phyloP scores from a whole-genome alignment of 2,888 invertebrate genomes.

The Drosophila quinaria region DNA sequence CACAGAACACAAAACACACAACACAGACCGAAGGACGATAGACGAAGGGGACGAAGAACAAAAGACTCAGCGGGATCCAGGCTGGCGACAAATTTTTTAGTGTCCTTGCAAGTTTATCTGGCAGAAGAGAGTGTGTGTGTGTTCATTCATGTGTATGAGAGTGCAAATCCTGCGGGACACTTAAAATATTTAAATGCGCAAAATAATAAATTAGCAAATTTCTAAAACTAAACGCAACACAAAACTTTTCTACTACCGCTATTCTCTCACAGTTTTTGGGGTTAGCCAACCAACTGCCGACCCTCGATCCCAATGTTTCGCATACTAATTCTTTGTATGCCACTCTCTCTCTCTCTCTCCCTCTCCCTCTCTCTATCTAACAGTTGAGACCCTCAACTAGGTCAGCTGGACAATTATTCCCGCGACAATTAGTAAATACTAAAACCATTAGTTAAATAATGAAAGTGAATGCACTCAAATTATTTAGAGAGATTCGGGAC shows the following conservation, averaged over 20 bases:
- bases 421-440: constrained; percentile 59
- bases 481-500: not conserved
- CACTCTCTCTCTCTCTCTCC: not conserved
- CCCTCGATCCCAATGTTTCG: constrained; percentile 9
- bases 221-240: constrained; percentile 62
- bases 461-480: constrained; percentile 15
- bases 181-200: constrained; percentile 83
- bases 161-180: constrained; percentile 74
- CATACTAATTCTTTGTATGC: constrained; percentile 7
- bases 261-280: constrained; percentile 25
- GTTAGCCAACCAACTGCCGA: constrained; percentile 26
- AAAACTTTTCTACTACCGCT: constrained; percentile 40
- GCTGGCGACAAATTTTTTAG: constrained; percentile 75
- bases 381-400: constrained; percentile 44
- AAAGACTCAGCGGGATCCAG: constrained; percentile 20
- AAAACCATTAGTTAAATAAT: constrained; percentile 48
- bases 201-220: constrained; percentile 82
- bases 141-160: constrained; percentile 37
- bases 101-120: constrained; percentile 75
- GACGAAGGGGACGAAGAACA: constrained; percentile 5
- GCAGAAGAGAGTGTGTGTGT: constrained; percentile 26
- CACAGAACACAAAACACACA: constrained; percentile 32
- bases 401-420: constrained; percentile 60
- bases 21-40: constrained; percentile 21
- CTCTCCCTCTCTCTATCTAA: not conserved